These are phyloP conservation scores for Cladorhizidae sp. DNA, from an alignment of 37 sponge, comb jelly and placozoan species.

Conservation along the genomic window DNA sequence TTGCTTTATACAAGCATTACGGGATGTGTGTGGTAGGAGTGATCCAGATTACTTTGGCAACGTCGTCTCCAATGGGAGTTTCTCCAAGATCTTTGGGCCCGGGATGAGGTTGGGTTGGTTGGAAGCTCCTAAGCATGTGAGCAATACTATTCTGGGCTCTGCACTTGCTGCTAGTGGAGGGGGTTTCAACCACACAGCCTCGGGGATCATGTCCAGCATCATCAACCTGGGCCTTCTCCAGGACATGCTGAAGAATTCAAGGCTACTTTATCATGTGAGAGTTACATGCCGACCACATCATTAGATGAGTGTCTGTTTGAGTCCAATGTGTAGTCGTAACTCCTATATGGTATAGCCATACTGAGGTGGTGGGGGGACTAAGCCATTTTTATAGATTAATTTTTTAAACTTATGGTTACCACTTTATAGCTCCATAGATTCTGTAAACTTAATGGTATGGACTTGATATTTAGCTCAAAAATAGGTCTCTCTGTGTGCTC, in stretches of 20 bases:
- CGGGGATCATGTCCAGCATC: slow-evolving; percentile 49
- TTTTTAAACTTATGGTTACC: too few relatives aligned
- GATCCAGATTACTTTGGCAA: slow-evolving; percentile 79
- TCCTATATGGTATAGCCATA: background rate
- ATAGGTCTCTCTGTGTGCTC: too few relatives aligned
- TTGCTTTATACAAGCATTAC: background rate
- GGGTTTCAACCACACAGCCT: slow-evolving; percentile 58
- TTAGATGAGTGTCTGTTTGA: background rate
- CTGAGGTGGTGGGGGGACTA: background rate
- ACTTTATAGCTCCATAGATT: too few relatives aligned
- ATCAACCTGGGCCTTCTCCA: slow-evolving; percentile 61
- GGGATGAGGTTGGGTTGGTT: slow-evolving; percentile 86
- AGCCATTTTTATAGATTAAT: too few relatives aligned
- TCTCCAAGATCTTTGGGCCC: slow-evolving; percentile 89
- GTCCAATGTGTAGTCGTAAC: background rate
- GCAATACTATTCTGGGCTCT: slow-evolving; percentile 15
- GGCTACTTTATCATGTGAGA: slow-evolving; percentile 38
- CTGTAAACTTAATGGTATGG: too few relatives aligned
- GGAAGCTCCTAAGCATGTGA: slow-evolving; percentile 64
- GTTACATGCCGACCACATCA: too few relatives aligned
- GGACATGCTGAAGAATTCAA: slow-evolving; percentile 23
- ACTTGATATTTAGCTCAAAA: too few relatives aligned
- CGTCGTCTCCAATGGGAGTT: slow-evolving; percentile 78
- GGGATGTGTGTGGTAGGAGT: slow-evolving; percentile 6
- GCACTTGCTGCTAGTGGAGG: slow-evolving; percentile 61